Percentiles rank a stretch among this genome's conserved stretches.
Conservation (phyloP, 2,113 vertebrate species). For the Grammomys surdaster region DNA sequence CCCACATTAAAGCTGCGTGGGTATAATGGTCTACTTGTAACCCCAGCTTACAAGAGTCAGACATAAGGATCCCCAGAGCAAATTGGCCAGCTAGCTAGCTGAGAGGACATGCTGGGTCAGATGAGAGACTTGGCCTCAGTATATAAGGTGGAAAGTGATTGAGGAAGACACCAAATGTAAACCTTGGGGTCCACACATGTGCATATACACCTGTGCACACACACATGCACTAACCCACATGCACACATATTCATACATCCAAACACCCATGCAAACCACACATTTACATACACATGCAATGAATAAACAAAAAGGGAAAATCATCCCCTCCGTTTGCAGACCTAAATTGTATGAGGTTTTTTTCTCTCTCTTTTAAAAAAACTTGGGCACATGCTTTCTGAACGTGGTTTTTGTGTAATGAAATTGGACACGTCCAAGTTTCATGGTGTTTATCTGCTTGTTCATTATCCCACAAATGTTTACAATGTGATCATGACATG, state of each 20-base stretch:
- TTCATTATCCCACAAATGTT: slow-evolving; percentile 16
- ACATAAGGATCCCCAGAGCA: not conserved
- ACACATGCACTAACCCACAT: not conserved
- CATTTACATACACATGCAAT: not conserved
- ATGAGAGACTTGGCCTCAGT: not conserved
- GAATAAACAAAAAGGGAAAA: not conserved
- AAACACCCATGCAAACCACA: not conserved
- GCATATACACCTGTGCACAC: not conserved
- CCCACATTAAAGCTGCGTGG: not conserved
- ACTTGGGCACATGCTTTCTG: not conserved
- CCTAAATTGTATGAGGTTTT: not conserved
- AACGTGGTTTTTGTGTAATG: not conserved
- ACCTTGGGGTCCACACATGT: too few relatives aligned
- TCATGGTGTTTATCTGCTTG: slow-evolving; percentile 25
- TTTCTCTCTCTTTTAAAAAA: slow-evolving; percentile 43
- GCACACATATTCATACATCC: not conserved
- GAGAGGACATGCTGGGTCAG: not conserved
- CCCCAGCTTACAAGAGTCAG: not conserved
- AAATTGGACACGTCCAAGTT: not conserved
- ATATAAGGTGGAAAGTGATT: not conserved
- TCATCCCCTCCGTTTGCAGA: not conserved
- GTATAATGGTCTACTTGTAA: not conserved
- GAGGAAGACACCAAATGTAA: not conserved
- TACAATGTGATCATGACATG: not conserved
- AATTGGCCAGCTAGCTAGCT: not conserved